Conservation (phyloP, 2,113 vertebrate species). For the Neoarius graeffei region DNA sequence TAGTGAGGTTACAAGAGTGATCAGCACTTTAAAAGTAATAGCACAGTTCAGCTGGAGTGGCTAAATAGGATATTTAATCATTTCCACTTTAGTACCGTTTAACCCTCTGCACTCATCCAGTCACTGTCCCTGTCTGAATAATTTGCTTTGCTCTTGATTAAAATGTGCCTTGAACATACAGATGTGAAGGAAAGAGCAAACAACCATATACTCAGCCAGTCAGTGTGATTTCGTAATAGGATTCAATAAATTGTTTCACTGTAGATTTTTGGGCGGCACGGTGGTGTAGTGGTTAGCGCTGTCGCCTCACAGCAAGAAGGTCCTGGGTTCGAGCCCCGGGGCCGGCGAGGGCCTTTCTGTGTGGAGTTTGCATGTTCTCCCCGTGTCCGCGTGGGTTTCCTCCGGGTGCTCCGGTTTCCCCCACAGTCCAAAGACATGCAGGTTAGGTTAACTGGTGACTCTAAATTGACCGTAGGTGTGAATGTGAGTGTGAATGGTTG, state of each 20-base stretch:
- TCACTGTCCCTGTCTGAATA: not conserved
- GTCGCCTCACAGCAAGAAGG: too few relatives aligned
- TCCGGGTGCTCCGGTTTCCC: too few relatives aligned
- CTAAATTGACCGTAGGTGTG: too few relatives aligned
- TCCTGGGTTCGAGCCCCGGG: too few relatives aligned
- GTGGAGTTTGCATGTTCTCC: too few relatives aligned
- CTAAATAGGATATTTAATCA: conserved; percentile 2
- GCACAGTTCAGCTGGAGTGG: not conserved
- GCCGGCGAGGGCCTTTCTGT: too few relatives aligned
- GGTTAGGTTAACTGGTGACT: too few relatives aligned
- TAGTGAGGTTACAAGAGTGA: not conserved
- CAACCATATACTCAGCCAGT: not conserved
- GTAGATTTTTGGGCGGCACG: too few relatives aligned
- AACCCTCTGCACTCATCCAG: not conserved
- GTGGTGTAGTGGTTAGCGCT: too few relatives aligned
- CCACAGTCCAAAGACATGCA: too few relatives aligned
- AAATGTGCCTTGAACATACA: not conserved
- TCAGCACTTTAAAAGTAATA: conserved; percentile 10
- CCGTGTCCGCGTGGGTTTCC: too few relatives aligned
- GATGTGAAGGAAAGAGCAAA: not conserved
- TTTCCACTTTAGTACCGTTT: conserved; percentile 9
- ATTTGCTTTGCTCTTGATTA: not conserved
- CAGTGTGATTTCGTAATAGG: not conserved
- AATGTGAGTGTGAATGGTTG: too few relatives aligned
- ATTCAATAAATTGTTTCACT: not conserved